A percentile compares a stretch with the other conserved stretches of the same genome.
These are phyloP conservation scores for Mongoloraphidia duomilia DNA, from an alignment of 2,888 invertebrate species.

Conservation along the genomic window DNA sequence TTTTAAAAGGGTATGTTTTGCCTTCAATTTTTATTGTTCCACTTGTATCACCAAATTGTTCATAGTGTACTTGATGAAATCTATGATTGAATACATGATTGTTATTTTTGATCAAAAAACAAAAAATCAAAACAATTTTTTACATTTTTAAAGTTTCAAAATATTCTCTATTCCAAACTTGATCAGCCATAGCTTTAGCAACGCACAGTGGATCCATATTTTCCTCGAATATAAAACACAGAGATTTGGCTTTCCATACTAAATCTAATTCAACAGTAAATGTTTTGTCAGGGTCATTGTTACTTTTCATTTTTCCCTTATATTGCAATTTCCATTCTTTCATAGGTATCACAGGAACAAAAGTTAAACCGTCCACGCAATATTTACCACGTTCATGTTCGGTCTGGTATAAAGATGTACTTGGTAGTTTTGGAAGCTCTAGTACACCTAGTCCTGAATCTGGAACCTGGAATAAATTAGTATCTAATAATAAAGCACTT, in stretches of 20 bases:
- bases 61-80: conserved; percentile 59
- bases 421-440: conserved; percentile 42
- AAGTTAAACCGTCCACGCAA: conserved; percentile 44
- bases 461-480: conserved; percentile 19
- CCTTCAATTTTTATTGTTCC: conserved; percentile 41
- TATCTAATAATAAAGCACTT: no score
- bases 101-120: background rate
- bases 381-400: conserved; percentile 31
- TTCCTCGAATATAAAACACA: conserved; percentile 51
- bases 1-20: conserved; percentile 30
- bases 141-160: conserved; percentile 49
- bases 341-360: conserved; percentile 50
- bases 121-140: conserved; percentile 14
- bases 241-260: conserved; percentile 43
- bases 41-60: conserved; percentile 50
- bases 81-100: conserved; percentile 27
- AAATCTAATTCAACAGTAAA: conserved; percentile 41
- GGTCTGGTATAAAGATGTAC: conserved; percentile 38
- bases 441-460: conserved; percentile 44
- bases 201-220: conserved; percentile 45
- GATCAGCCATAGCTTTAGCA: conserved; percentile 49
- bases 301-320: conserved; percentile 47
- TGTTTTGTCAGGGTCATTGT: conserved; percentile 24
- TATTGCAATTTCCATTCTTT: conserved; percentile 50
- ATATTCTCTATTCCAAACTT: conserved; percentile 50